A percentile compares a stretch with the other conserved stretches of the same genome.
phyloP scores from a whole-genome alignment of 2,888 invertebrate species.

The Eupithecia pulchellata region DNA sequence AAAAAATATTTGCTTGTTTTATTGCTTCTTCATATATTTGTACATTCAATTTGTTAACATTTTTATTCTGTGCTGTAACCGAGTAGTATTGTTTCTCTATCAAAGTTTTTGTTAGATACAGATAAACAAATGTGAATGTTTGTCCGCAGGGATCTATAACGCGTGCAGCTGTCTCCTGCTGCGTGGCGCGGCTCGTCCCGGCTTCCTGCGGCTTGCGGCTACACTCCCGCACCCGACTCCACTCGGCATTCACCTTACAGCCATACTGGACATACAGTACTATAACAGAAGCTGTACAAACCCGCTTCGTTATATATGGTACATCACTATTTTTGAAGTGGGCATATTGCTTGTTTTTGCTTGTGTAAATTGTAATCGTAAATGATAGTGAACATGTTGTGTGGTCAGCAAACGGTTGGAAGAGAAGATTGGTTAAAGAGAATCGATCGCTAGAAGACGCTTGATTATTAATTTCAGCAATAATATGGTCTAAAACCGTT shows the following conservation, averaged over 20 bases:
- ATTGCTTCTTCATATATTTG: no score
- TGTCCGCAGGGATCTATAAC: slow-evolving; percentile 56
- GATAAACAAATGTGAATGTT: slow-evolving; percentile 5
- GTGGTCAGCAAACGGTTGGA: neutral
- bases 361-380: slow-evolving; percentile 43
- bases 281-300: slow-evolving; percentile 9
- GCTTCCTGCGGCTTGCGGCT: slow-evolving; percentile 32
- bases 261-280: slow-evolving; percentile 12
- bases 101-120: neutral
- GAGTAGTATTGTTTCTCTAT: no score
- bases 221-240: slow-evolving; percentile 25
- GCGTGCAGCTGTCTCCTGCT: slow-evolving; percentile 27
- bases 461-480: neutral
- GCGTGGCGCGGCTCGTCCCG: slow-evolving; percentile 31
- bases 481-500: neutral
- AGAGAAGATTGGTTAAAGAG: neutral
- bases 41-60: no score
- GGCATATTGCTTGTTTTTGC: slow-evolving; percentile 10
- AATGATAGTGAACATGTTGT: slow-evolving; percentile 4
- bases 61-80: no score
- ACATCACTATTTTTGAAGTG: slow-evolving; percentile 13
- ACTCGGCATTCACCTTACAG: slow-evolving; percentile 14
- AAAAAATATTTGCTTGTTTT: no score
- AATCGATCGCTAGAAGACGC: neutral
- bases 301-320: slow-evolving; percentile 6